Evolutionary conservation across 2,113 vertebrate genomes (phyloP).

Genomic region (Cephalophus harveyi): DNA sequence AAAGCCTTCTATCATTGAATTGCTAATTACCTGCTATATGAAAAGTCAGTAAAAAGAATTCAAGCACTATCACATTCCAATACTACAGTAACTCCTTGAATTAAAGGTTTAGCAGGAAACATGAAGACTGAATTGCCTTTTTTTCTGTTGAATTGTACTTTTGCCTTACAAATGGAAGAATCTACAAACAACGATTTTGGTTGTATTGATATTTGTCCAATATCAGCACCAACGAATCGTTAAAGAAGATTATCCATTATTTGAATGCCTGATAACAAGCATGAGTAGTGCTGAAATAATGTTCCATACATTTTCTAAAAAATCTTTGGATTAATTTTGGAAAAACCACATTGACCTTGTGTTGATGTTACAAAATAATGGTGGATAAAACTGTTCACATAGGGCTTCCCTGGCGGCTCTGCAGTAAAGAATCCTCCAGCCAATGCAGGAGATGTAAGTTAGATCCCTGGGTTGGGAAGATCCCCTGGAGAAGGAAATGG

Average conservation of each 20-base stretch:
- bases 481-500: background rate
- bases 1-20: background rate
- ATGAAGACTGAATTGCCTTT: background rate
- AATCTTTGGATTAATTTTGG: background rate
- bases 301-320: background rate
- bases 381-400: background rate
- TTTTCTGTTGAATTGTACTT: background rate
- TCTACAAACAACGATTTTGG: background rate
- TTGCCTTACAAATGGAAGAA: background rate
- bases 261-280: background rate
- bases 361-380: background rate
- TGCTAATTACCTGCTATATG: background rate
- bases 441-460: background rate
- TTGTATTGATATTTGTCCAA: background rate
- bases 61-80: background rate
- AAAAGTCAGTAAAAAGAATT: background rate
- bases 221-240: background rate
- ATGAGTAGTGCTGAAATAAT: background rate
- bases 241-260: background rate
- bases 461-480: background rate
- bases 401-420: background rate
- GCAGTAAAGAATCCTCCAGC: background rate
- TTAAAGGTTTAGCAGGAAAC: background rate
- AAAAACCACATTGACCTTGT: background rate
- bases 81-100: background rate